phyloP scores from a whole-genome alignment of 2,888 invertebrate species.

The Congeria kusceri region DNA sequence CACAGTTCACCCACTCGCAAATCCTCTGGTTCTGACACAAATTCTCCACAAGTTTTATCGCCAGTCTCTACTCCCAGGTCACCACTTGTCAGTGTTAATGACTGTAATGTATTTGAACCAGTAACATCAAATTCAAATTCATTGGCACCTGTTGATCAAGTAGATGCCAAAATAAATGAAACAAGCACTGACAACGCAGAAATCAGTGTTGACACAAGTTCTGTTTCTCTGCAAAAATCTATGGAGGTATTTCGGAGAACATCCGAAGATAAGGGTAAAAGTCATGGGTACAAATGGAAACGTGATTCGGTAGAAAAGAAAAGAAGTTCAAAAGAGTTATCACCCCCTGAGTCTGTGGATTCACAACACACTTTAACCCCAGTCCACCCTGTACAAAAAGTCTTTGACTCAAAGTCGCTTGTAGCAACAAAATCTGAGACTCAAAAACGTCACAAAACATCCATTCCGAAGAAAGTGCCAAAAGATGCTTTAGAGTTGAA shows the following conservation, averaged over 20 bases:
- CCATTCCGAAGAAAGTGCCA: slow-evolving; percentile 41
- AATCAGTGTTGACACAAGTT: slow-evolving; percentile 33
- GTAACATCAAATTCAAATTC: slow-evolving; percentile 2
- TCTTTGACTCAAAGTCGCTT: slow-evolving; percentile 60
- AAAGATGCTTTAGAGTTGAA: slow-evolving; percentile 58
- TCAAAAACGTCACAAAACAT: slow-evolving; percentile 37
- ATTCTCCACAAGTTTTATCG: slow-evolving; percentile 37
- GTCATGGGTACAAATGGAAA: neutral
- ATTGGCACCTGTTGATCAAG: slow-evolving; percentile 26
- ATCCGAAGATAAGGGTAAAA: slow-evolving; percentile 15
- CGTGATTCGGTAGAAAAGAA: slow-evolving; percentile 1
- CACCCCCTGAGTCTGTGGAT: slow-evolving; percentile 1
- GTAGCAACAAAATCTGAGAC: slow-evolving; percentile 23
- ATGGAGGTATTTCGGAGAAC: slow-evolving; percentile 19
- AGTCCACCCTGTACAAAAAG: slow-evolving; percentile 36
- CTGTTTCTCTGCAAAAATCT: slow-evolving; percentile 38
- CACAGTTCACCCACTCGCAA: slow-evolving; percentile 50
- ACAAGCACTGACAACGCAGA: slow-evolving; percentile 5
- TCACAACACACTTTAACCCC: slow-evolving; percentile 30
- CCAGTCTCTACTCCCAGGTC: slow-evolving; percentile 47
- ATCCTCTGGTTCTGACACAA: slow-evolving; percentile 44
- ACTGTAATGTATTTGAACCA: slow-evolving; percentile 56
- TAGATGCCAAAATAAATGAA: slow-evolving; percentile 9
- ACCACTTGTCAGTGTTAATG: slow-evolving; percentile 38
- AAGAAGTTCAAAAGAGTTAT: slow-evolving; percentile 4